Evolutionary conservation across 2,113 vertebrate genomes (phyloP), one percentile per base, ranked within the genome.

Genomic region (Miniopterus natalensis): DNA sequence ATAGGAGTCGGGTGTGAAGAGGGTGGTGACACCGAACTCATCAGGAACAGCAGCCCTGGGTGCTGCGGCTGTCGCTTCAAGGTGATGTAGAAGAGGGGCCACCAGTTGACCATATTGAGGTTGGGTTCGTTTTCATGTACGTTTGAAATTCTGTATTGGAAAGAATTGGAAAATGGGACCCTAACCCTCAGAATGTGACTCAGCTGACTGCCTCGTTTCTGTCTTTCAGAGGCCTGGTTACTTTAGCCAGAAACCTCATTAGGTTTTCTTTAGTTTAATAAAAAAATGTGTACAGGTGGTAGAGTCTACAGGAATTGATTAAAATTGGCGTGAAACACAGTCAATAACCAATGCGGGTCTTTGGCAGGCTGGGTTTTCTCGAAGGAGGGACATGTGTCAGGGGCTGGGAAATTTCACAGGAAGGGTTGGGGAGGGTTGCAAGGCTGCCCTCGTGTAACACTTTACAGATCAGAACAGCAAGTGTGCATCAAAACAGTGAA

Each of bases 221-320:
- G 83, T 57, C 57, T 87, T 68, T 49, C 4, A 36, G 29, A 61
- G n/a, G 23, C 36, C 51, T 89, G 9, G 31, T 31, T 36, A n/a
- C 31, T 8, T 55, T 88, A 53, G 21, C 63, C 13, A 29, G 45
- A 93, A 90, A 90, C 12, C 17, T 91, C 42, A 83, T n/a, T n/a
- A 87, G n/a, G 14, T 79, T 91, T 95, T 47, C 81, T 85, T 91
- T 66, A 29, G 55, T 57, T 94, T 55, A 63, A 70, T 74, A 81
- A 74, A 77, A 36, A 88, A 86, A 61, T 57, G 23, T 29, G 29
- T 45, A 1, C 11, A 36, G 6, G 21, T 66, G 73, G 74, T 61
- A 49, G 0, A n/a, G 49, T 83, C 51, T 71, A 49, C 40, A 59
- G 4, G 2, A 86, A 78, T 83, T 47, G 31, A 36, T 73, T 57